Conservation (phyloP, 2,888 invertebrate genomes). For the Tanaodytes sp. region DNA sequence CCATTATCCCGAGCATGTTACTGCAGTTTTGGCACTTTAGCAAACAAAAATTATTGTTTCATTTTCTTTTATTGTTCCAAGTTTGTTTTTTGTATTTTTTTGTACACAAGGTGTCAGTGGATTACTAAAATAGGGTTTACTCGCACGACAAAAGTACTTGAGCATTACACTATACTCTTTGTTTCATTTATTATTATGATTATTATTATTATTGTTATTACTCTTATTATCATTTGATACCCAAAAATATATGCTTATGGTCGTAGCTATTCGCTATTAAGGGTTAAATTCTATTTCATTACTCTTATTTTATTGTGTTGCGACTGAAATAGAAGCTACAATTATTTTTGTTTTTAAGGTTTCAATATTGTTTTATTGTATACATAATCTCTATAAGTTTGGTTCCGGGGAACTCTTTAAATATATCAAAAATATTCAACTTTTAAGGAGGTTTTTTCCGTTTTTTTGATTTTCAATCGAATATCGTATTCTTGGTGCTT, state of each 20-base stretch:
- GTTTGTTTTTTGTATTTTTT: slow-evolving; percentile 13
- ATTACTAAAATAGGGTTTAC: slow-evolving; percentile 32
- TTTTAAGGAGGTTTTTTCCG: slow-evolving; percentile 35
- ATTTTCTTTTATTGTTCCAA: slow-evolving; percentile 19
- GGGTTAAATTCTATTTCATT: too few relatives aligned
- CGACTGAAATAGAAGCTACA: too few relatives aligned
- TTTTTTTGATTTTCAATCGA: slow-evolving; percentile 4
- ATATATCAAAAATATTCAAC: background rate
- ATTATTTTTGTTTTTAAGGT: too few relatives aligned
- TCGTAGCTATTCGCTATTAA: too few relatives aligned
- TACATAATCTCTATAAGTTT: too few relatives aligned
- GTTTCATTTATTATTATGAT: too few relatives aligned
- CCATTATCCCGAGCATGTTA: too few relatives aligned
- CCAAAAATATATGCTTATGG: slow-evolving; percentile 39
- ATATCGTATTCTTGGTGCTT: too few relatives aligned
- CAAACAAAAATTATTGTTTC: slow-evolving; percentile 29
- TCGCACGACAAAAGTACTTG: slow-evolving; percentile 26
- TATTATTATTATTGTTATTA: too few relatives aligned
- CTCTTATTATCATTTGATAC: slow-evolving; percentile 21
- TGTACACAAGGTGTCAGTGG: slow-evolving; percentile 25
- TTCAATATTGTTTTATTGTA: too few relatives aligned
- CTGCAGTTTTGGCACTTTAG: slow-evolving; percentile 51
- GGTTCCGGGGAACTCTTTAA: too few relatives aligned
- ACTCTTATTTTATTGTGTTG: too few relatives aligned
- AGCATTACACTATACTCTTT: slow-evolving; percentile 32